Evolutionary conservation across 2,797 vertebrate species (phyloP), one percentile per base, ranked within the genome.

Genomic region (Pteropus rufus): DNA sequence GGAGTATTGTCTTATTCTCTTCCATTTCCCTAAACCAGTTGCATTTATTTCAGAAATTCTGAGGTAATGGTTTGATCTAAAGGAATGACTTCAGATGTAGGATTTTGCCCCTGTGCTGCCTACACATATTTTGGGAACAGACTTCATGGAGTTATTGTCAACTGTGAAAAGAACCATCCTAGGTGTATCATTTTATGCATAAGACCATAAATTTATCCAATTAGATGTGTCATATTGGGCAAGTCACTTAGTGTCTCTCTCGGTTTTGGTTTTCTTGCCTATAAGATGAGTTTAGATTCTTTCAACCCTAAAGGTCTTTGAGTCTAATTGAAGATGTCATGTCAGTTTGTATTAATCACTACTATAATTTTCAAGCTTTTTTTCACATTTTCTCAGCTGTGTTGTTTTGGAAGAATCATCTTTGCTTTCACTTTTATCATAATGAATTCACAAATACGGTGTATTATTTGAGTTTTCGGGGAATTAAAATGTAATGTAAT

Each of bases 401-500:
- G 23, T 4, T 85, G 41, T 86, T 58, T 58, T 58, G 39, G 10
- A n/a, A 34, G 15, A 86, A 49, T 93, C n/a, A 80, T 41, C 29
- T 83, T 86, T 91, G 92, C 52, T 89, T 97, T 85, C 31, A 56
- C n/a, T 88, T 93, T 84, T 96, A 77, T 70, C 26, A 10, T 64
- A 91, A 52, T 54, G 36, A 76, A 58, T 95, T 88, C 26, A 6
- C 65, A 70, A 80, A 60, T 44, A 44, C n/a, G 76, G 0, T 36
- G 2, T 88, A 60, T 86, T 7, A 69, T 52, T 60, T 86, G 91
- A 83, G 65, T 91, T 87, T 29, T 95, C 34, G 34, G 46, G 72
- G 62, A 94, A 84, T 95, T 60, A 87, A 84, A 86, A 83, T 94
- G 23, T 87, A 86, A 80, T 73, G n/a, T 56, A 96, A 23, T 90